phyloP scores from a whole-genome alignment of 2,888 invertebrate genomes.

The Trichogramma evanescens region DNA sequence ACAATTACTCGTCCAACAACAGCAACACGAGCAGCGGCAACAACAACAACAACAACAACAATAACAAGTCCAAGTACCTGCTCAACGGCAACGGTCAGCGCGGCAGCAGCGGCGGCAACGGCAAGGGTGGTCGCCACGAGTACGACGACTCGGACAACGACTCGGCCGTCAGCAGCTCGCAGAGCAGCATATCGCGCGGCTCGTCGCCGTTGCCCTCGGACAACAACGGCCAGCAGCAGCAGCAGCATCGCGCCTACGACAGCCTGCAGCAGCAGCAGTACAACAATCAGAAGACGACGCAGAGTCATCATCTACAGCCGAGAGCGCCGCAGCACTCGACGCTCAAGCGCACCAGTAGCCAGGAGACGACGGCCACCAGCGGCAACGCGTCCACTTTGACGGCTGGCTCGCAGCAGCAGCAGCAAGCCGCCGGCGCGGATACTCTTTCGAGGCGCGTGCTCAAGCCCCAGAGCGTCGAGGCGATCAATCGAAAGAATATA shows the following conservation, averaged over 20 bases:
- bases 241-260: not conserved
- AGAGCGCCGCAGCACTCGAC: constrained; percentile 42
- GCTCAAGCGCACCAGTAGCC: constrained; percentile 62
- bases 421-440: constrained; percentile 53
- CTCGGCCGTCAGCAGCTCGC: constrained; percentile 79
- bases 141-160: constrained; percentile 76
- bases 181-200: constrained; percentile 68
- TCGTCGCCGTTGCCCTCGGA: constrained; percentile 65
- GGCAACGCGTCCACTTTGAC: constrained; percentile 66
- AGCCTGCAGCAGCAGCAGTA: not conserved
- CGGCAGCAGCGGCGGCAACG: not conserved
- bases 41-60: not conserved
- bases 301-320: constrained; percentile 10
- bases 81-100: constrained; percentile 1
- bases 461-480: constrained; percentile 74
- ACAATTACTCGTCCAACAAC: constrained; percentile 9
- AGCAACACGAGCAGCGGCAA: not conserved
- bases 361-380: constrained; percentile 67
- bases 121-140: constrained; percentile 40
- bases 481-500: constrained; percentile 79
- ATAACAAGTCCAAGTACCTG: constrained; percentile 1
- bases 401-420: constrained; percentile 59
- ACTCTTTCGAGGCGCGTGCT: constrained; percentile 57
- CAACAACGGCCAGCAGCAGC: constrained; percentile 18
- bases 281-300: too few relatives aligned